Evolutionary conservation across 2,888 invertebrate species (phyloP), one percentile per base, ranked within the genome.

Genomic region (Agrochola litura): DNA sequence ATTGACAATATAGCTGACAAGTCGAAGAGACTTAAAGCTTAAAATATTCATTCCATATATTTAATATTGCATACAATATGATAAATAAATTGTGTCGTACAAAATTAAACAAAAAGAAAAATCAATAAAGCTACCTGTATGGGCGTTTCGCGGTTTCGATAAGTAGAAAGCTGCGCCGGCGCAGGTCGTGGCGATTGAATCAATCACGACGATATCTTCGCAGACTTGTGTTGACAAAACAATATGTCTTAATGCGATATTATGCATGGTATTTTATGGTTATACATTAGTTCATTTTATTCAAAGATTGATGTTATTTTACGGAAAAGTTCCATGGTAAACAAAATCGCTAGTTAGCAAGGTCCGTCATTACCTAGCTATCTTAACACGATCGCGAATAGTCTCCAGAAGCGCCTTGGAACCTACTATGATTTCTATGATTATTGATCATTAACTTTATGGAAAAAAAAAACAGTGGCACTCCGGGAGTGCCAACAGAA

Each of bases 81-180:
- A 69, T 60, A 69, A 65, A 69, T 61, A 10, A 66, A 74, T 66
- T 70, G 43, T 54, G 65, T 30, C 60, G 41, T 12, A 64, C 6
- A 54, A 84, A 25, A 84, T 67, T 25, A 82, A 85, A 70, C 54
- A 52, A 60, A 81, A 76, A 76, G 41, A 82, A 82, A 82, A 65
- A 76, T 72, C 77, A 82, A 76, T 85, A 82, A 85, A 82, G 68
- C 82, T 85, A 82, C 85, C 77, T 76, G 81, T 25, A 60, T 79
- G 85, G 82, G 82, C 82, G 82, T 68, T 76, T 61, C 61, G 69
- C 61, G 25, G 85, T 64, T 64, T 63, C 46, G 82, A 70, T 82
- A 77, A 72, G 83, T 83, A 86, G 86, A 86, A 86, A 86, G 86
- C 60, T 76, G 79, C 84, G 86, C 63, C 25, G 63, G 77, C 80